Percentiles rank a stretch among this genome's conserved stretches.
phyloP scores from a whole-genome alignment of 53 echinoderm and acorn worm species.

The Holothuria leucospilota region DNA sequence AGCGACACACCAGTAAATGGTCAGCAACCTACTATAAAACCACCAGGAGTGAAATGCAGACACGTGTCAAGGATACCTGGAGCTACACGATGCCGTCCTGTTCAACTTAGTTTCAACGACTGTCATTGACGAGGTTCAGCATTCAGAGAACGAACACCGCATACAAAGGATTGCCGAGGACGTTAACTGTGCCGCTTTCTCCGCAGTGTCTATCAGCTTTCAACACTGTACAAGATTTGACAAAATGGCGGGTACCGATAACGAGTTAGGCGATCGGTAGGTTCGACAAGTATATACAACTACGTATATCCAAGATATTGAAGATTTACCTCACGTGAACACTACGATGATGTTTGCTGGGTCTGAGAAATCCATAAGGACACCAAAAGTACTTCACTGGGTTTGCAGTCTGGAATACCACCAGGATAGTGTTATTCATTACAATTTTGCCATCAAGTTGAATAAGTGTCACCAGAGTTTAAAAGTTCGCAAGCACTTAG shows the following conservation, averaged over 20 bases:
- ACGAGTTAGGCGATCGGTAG: constrained; percentile 19
- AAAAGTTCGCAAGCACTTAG: not conserved
- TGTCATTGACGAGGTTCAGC: constrained; percentile 2
- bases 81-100: too few relatives aligned
- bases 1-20: too few relatives aligned
- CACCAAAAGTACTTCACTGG: not conserved
- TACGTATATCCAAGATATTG: constrained; percentile 15
- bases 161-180: not conserved
- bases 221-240: not conserved
- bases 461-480: constrained; percentile 4
- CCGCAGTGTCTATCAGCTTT: not conserved
- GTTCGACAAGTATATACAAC: constrained; percentile 14
- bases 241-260: not conserved
- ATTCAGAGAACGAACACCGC: not conserved
- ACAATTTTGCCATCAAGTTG: not conserved
- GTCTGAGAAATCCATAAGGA: not conserved
- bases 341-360: not conserved
- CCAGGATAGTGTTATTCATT: not conserved
- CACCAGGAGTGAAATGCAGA: too few relatives aligned
- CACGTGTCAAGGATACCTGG: too few relatives aligned
- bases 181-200: not conserved
- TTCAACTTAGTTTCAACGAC: not conserved
- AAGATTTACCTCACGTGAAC: constrained; percentile 5
- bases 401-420: not conserved
- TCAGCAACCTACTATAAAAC: too few relatives aligned